Conservation (phyloP, 2,113 vertebrate genomes). For the Phasianus colchicus region DNA sequence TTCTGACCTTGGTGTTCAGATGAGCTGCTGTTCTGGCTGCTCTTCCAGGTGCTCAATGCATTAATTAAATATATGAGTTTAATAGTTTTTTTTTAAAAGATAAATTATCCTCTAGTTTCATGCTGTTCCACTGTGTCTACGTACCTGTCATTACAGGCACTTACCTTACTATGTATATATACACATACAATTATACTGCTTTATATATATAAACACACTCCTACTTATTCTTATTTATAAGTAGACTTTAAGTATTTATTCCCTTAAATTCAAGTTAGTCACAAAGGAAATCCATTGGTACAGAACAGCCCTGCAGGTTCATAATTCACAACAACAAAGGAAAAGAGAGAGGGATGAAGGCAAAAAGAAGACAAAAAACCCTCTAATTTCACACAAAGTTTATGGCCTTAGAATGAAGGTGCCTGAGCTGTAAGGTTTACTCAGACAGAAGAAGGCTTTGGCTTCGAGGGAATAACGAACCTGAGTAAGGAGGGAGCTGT, state of each 20-base stretch:
- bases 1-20: not conserved
- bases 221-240: not conserved
- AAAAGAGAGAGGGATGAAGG: not conserved
- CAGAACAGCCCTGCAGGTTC: not conserved
- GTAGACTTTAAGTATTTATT: not conserved
- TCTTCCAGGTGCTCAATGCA: not conserved
- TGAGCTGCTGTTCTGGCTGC: not conserved
- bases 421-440: not conserved
- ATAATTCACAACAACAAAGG: not conserved
- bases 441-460: not conserved
- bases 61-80: not conserved
- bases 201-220: not conserved
- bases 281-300: accelerated
- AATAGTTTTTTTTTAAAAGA: not conserved
- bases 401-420: not conserved
- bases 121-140: not conserved
- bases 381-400: not conserved
- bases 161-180: not conserved
- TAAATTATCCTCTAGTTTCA: not conserved
- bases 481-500: not conserved
- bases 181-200: not conserved
- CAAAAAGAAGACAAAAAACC: not conserved
- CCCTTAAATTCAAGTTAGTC: not conserved
- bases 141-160: not conserved
- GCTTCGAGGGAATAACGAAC: not conserved